These are phyloP conservation scores for Arenicola marina DNA, from an alignment of 2,888 invertebrate species.

Conservation along the genomic window DNA sequence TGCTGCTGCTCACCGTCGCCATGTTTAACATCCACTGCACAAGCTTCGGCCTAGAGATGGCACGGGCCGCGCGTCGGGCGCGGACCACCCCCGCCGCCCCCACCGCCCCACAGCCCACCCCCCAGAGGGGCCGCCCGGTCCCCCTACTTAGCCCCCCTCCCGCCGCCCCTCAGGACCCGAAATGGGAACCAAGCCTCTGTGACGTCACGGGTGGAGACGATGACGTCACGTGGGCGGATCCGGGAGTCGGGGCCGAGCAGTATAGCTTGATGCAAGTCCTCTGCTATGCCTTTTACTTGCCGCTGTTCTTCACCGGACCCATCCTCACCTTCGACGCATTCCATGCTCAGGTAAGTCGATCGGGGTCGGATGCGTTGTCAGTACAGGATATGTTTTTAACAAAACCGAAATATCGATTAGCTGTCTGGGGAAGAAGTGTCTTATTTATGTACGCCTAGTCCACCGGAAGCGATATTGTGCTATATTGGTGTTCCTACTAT, in stretches of 20 bases:
- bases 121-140: too few relatives aligned
- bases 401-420: too few relatives aligned
- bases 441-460: too few relatives aligned
- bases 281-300: constrained; percentile 81
- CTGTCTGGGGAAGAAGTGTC: too few relatives aligned
- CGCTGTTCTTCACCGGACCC: constrained; percentile 84
- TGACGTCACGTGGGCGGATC: background rate
- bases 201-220: background rate
- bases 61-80: background rate
- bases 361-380: too few relatives aligned
- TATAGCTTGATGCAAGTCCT: constrained; percentile 64
- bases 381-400: too few relatives aligned
- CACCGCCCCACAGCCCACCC: background rate
- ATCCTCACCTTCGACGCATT: constrained; percentile 78
- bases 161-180: too few relatives aligned
- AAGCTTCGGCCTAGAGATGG: constrained; percentile 71
- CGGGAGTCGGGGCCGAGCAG: background rate
- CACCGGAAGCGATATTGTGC: too few relatives aligned
- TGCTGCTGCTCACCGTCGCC: constrained; percentile 67
- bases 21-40: constrained; percentile 68
- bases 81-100: background rate
- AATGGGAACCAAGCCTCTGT: too few relatives aligned
- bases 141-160: too few relatives aligned
- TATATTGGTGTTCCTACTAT: too few relatives aligned
- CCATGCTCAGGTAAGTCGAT: constrained; percentile 63